These are phyloP conservation scores for Ailuropoda melanoleuca DNA, from an alignment of 2,113 vertebrate species.

Conservation along the genomic window DNA sequence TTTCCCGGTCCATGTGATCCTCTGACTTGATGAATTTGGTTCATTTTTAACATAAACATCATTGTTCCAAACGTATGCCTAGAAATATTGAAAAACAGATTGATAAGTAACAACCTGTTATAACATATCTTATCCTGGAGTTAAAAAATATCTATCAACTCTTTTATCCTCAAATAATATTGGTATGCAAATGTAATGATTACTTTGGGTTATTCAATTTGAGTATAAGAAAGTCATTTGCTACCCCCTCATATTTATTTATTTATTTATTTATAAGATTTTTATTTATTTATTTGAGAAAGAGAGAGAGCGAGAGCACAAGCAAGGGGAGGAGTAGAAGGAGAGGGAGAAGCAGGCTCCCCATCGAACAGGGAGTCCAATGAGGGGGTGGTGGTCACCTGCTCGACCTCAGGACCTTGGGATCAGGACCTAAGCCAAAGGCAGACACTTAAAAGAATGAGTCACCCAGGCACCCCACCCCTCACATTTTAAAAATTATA, in stretches of 20 bases:
- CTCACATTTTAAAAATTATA: neutral
- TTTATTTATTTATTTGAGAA: neutral
- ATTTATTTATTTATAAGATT: neutral
- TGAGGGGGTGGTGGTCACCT: no score
- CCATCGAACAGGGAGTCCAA: neutral
- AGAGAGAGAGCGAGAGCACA: neutral
- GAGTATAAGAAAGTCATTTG: neutral
- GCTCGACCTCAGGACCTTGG: neutral
- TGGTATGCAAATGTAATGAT: neutral
- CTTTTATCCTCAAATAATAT: slow-evolving; percentile 5
- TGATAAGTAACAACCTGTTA: neutral
- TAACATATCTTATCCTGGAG: neutral
- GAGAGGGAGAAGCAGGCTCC: neutral
- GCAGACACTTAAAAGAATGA: neutral
- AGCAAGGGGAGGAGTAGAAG: neutral
- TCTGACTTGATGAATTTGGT: slow-evolving; percentile 76
- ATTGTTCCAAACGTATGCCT: slow-evolving; percentile 93
- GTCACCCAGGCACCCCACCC: neutral
- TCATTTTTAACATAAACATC: slow-evolving; percentile 91
- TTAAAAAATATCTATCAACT: neutral
- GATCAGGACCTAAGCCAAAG: neutral
- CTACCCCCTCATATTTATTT: neutral
- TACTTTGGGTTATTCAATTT: neutral
- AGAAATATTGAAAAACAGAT: slow-evolving; percentile 51
- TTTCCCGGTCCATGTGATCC: slow-evolving; percentile 89